Percentiles rank a stretch among this genome's conserved stretches.
phyloP scores from a whole-genome alignment of 2,113 vertebrate species.

The Mus spicilegus region DNA sequence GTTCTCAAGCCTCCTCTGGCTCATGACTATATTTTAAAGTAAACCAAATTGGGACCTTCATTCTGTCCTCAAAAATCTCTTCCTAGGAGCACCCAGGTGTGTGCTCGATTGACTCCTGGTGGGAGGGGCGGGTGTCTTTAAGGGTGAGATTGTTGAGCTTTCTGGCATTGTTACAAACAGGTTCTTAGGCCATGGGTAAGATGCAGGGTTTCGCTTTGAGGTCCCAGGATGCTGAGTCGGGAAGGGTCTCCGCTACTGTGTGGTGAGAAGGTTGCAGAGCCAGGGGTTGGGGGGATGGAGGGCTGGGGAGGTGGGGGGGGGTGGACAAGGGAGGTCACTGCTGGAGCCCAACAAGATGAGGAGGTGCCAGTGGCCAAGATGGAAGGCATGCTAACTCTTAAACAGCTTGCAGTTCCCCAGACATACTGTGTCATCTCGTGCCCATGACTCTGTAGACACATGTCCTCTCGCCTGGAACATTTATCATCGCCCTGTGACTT shows the following conservation, averaged over 20 bases:
- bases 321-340: neutral
- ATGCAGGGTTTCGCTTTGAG: neutral
- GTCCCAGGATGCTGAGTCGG: neutral
- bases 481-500: neutral
- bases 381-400: too few species aligned
- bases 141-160: neutral
- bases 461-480: neutral
- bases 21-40: neutral
- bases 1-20: neutral
- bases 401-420: neutral
- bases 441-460: neutral
- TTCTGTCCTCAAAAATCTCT: neutral
- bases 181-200: fast-evolving
- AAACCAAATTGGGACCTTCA: neutral
- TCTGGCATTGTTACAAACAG: neutral
- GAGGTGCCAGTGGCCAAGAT: neutral
- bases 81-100: neutral
- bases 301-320: neutral
- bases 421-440: fast-evolving
- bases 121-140: neutral
- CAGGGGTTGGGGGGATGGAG: too few species aligned
- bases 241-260: neutral
- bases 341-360: neutral
- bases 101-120: neutral
- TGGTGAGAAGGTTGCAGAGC: neutral